Conservation (phyloP, 2,113 vertebrate species). For the Mesembrinibis cayennensis region DNA sequence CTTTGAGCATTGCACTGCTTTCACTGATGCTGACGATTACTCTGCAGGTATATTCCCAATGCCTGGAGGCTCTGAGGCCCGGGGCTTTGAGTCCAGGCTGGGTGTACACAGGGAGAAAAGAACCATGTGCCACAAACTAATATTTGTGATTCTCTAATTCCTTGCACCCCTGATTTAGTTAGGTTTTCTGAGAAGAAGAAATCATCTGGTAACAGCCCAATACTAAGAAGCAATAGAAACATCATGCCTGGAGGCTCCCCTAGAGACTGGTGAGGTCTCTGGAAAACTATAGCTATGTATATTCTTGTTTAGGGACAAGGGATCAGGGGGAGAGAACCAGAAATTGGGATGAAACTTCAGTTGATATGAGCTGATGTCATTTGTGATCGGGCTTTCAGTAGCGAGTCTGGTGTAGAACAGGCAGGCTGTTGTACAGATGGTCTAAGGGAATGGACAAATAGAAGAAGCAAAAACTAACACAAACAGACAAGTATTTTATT, state of each 20-base stretch:
- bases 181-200: background rate
- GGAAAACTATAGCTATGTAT: background rate
- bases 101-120: background rate
- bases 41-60: background rate
- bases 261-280: background rate
- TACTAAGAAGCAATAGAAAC: background rate
- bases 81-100: rapidly evolving
- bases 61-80: background rate
- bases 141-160: background rate
- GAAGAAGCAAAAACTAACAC: background rate
- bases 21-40: background rate
- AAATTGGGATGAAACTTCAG: background rate
- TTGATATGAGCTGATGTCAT: background rate
- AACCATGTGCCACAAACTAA: rapidly evolving
- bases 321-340: background rate
- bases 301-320: background rate
- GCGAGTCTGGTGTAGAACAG: background rate
- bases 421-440: background rate
- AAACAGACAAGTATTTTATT: background rate
- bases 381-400: background rate
- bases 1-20: background rate
- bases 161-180: background rate
- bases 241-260: background rate
- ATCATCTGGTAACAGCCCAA: background rate
- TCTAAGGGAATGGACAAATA: background rate